Conservation (phyloP, 1,140 invertebrate genomes). For the Prorops nasuta region DNA sequence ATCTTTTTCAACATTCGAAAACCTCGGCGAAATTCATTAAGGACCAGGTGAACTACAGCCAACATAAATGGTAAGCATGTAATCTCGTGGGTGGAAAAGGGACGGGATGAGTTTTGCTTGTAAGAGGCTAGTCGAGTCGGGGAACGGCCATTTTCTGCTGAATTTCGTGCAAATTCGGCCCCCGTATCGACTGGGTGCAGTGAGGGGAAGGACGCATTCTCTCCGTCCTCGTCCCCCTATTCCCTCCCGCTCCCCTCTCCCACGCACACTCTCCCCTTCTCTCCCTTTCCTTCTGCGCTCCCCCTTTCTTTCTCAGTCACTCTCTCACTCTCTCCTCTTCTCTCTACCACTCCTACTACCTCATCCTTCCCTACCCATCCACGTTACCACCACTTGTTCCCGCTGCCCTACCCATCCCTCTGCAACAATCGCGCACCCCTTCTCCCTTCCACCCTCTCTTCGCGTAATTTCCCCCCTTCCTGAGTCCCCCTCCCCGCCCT, state of each 20-base stretch:
- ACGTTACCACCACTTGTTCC: neutral
- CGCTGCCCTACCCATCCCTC: constrained; percentile 20
- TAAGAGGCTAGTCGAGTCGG: too few species aligned
- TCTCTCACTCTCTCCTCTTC: constrained; percentile 10
- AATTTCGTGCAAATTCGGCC: constrained; percentile 44
- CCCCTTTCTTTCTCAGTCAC: constrained; percentile 8
- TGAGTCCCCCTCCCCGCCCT: constrained; percentile 16
- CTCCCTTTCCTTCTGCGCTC: constrained; percentile 11
- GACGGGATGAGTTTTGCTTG: constrained; percentile 1
- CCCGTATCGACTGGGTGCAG: constrained; percentile 39
- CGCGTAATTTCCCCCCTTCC: constrained; percentile 18
- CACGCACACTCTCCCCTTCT: neutral
- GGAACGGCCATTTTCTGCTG: constrained; percentile 47
- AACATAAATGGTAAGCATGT: constrained; percentile 43
- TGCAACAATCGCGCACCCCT: constrained; percentile 13
- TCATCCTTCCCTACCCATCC: constrained; percentile 6
- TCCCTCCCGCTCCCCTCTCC: too few species aligned
- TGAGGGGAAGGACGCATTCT: constrained; percentile 18
- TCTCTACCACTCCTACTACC: constrained; percentile 13
- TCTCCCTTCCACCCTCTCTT: constrained; percentile 9
- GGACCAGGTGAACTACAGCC: constrained; percentile 7
- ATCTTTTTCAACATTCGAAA: constrained; percentile 5
- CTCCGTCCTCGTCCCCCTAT: neutral
- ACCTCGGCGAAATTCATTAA: constrained; percentile 16
- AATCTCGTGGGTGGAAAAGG: too few species aligned